Base-by-base conservation (phyloP, 2,797 vertebrate genomes). In the Enteromius afrohamiltoni region DNA sequence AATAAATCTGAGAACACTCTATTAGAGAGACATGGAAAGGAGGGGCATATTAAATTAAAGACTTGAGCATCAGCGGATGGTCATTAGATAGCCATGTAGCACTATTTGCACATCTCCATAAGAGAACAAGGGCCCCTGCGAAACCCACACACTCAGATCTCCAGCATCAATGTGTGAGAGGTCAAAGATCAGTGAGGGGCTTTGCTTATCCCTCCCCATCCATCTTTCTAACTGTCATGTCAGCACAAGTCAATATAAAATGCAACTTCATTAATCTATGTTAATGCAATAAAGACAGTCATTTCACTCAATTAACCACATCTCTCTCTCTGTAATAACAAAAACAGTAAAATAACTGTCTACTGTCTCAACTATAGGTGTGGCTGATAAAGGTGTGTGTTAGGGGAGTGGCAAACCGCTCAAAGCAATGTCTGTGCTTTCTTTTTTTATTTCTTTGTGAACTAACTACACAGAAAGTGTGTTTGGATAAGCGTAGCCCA, bases 161-260 rank as follows among this genome's bases (percentile, higher is more conserved):
- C 19, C 70, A 89, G 29, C 68, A 75, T 64, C 31, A 77, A 67
- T 42, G 55, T 68, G 42, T 42, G 49, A 64, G 26, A 62, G 86
- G 82, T 86, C 85, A 87, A 78, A 85, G 82, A 83, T 86, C 71
- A 84, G 40, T 47, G 13, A 69, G 26, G 60, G 9, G 67, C 31
- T 34, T 51, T 64, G 47, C 42, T 68, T 3, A 31, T 67, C 74
- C 26, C 26, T 53, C 60, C 21, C 60, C 45, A 88, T 87, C 70
- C 34, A 84, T 87, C 86, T 80, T 85, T 10, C 7, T 26, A 78
- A 78, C 11, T 14, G 82, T 70, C 82, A 83, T 11, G 2, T 3
- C n/a, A 82, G 70, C 60, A 64, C 26, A 67, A 67, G 9, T 40
- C 26, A 78, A 78, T 62, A 83, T 37, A 21, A 26, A 49, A 49